These are phyloP conservation scores for Minunthozetes semirufus DNA, from an alignment of 2,888 invertebrate genomes.

Conservation along the genomic window DNA sequence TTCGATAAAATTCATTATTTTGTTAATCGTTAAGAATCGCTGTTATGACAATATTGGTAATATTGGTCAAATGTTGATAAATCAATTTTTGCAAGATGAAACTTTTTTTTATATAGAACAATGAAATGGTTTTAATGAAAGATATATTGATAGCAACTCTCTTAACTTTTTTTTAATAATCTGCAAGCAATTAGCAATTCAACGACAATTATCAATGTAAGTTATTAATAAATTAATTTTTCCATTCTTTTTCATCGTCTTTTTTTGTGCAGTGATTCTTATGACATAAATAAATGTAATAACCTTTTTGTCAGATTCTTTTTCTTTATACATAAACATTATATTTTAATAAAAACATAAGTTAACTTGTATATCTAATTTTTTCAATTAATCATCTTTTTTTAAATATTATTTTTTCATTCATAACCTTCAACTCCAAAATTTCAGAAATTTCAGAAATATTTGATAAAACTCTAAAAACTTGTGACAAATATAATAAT, in stretches of 20 bases:
- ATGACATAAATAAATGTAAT: background rate
- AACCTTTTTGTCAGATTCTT: background rate
- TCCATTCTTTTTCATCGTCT: too few relatives aligned
- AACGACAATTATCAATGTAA: conserved; percentile 14
- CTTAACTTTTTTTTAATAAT: background rate
- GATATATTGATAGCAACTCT: too few relatives aligned
- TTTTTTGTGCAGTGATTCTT: background rate
- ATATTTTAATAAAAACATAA: conserved; percentile 13
- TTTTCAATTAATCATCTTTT: background rate
- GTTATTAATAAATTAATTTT: too few relatives aligned
- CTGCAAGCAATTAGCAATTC: too few relatives aligned
- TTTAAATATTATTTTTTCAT: background rate
- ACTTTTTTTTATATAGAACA: too few relatives aligned
- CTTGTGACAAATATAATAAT: too few relatives aligned
- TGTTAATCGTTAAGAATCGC: too few relatives aligned
- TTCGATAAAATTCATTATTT: too few relatives aligned
- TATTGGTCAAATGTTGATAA: too few relatives aligned
- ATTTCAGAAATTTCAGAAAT: conserved; percentile 19
- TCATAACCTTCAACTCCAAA: background rate
- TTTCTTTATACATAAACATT: background rate
- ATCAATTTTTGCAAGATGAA: too few relatives aligned
- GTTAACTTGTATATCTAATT: background rate
- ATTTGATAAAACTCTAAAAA: background rate
- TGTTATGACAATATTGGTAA: too few relatives aligned
- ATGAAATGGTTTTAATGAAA: too few relatives aligned